A percentile compares a stretch with the other conserved stretches of the same genome.
These are phyloP conservation scores for Galerucella calmariensis DNA, from an alignment of 2,888 invertebrate species.

Conservation along the genomic window DNA sequence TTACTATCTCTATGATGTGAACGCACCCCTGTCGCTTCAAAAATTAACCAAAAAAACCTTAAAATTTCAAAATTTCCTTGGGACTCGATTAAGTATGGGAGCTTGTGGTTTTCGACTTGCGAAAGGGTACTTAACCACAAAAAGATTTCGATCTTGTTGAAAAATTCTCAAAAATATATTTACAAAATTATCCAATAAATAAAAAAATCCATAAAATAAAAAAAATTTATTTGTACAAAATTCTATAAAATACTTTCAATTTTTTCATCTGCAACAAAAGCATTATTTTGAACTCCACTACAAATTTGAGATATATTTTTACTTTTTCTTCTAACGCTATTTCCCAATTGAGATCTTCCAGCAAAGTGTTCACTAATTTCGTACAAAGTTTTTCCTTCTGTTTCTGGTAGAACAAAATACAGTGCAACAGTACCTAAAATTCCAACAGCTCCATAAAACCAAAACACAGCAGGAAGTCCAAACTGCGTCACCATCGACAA, in stretches of 20 bases:
- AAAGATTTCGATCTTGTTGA: no score
- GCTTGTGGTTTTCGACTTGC: no score
- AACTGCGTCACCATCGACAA: constrained; percentile 72
- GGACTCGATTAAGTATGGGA: no score
- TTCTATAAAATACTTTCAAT: neutral
- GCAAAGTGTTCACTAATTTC: constrained; percentile 79
- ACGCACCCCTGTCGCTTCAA: no score
- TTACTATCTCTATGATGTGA: no score
- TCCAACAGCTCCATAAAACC: constrained; percentile 74
- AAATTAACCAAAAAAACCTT: no score
- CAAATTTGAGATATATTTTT: neutral
- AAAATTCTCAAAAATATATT: no score
- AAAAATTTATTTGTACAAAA: neutral
- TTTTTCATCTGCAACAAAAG: constrained; percentile 32
- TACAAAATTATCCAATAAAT: no score
- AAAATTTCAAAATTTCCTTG: no score
- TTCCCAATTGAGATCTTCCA: constrained; percentile 68
- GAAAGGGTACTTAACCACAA: no score
- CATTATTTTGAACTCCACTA: constrained; percentile 50
- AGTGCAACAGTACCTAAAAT: constrained; percentile 73
- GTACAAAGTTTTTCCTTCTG: constrained; percentile 79
- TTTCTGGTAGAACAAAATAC: constrained; percentile 81
- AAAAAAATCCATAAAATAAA: neutral
- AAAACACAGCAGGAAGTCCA: constrained; percentile 78
- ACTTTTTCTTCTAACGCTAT: constrained; percentile 62